These are phyloP conservation scores for Steinernema hermaphroditum DNA, from an alignment of 2,888 invertebrate species.

Conservation along the genomic window DNA sequence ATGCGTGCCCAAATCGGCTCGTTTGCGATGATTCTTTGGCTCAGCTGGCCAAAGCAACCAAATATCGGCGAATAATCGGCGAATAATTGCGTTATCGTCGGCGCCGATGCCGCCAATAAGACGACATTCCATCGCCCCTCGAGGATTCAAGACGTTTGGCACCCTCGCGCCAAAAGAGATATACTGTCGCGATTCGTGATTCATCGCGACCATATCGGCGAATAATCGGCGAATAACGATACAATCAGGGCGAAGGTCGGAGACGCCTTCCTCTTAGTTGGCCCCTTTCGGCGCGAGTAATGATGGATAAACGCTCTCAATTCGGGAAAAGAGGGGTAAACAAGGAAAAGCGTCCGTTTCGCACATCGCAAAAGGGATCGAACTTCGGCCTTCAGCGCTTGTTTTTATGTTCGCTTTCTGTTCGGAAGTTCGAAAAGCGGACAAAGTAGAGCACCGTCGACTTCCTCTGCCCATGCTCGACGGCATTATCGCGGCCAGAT, in stretches of 20 bases:
- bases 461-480: too few species aligned
- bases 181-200: neutral
- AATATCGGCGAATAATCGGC: conserved; percentile 21
- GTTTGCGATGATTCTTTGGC: conserved; percentile 9
- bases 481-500: too few species aligned
- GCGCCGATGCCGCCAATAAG: neutral
- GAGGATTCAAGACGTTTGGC: conserved; percentile 9
- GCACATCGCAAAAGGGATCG: neutral
- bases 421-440: too few species aligned
- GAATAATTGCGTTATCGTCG: conserved; percentile 25
- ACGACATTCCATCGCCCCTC: conserved; percentile 7
- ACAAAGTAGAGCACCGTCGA: too few species aligned
- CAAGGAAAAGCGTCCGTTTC: conserved; percentile 10
- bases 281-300: neutral
- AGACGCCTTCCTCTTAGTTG: too few species aligned
- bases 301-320: neutral
- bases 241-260: too few species aligned
- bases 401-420: too few species aligned
- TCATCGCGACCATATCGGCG: too few species aligned
- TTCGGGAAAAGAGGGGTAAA: neutral
- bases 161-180: neutral
- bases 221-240: too few species aligned
- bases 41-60: conserved; percentile 30
- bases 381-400: neutral
- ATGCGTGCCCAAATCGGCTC: neutral